Conservation (phyloP, 2,888 invertebrate species). For the Rhagonycha fulva region DNA sequence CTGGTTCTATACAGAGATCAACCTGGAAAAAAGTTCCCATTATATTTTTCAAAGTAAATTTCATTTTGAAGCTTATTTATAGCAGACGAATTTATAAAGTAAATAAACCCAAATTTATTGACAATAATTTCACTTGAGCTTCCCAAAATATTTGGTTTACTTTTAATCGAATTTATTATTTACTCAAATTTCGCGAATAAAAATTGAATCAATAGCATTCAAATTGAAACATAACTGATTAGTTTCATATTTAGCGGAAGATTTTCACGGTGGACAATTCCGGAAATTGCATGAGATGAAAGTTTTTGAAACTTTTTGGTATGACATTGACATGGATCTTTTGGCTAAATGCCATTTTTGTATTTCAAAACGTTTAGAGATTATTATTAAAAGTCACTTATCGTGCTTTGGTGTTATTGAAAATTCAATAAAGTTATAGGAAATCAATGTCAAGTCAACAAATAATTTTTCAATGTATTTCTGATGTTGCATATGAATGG, state of each 20-base stretch:
- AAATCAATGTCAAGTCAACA: not conserved
- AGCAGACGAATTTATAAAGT: not conserved
- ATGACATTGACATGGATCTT: not conserved
- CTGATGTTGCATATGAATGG: not conserved
- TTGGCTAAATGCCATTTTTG: not conserved
- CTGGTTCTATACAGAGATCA: slow-evolving; percentile 86
- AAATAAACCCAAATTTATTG: not conserved
- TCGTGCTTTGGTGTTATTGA: not conserved
- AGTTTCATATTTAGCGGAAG: not conserved
- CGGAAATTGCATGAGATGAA: not conserved
- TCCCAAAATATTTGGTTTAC: too few relatives aligned
- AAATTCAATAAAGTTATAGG: not conserved
- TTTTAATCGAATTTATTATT: too few relatives aligned
- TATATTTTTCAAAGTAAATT: not conserved
- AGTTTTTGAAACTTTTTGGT: not conserved
- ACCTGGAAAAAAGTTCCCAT: slow-evolving; percentile 61
- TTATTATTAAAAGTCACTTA: not conserved
- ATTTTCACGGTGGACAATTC: not conserved
- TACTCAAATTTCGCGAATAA: too few relatives aligned
- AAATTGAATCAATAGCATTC: not conserved
- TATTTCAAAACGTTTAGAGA: not conserved
- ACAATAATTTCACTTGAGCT: too few relatives aligned
- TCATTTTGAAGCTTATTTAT: not conserved
- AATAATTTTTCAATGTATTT: not conserved
- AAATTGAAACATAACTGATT: not conserved